Evolutionary conservation across 30 jellyfish, hydroid and myxozoan species (phyloP), one percentile per base, ranked within the genome.

Genomic region (Aurelia sp.): DNA sequence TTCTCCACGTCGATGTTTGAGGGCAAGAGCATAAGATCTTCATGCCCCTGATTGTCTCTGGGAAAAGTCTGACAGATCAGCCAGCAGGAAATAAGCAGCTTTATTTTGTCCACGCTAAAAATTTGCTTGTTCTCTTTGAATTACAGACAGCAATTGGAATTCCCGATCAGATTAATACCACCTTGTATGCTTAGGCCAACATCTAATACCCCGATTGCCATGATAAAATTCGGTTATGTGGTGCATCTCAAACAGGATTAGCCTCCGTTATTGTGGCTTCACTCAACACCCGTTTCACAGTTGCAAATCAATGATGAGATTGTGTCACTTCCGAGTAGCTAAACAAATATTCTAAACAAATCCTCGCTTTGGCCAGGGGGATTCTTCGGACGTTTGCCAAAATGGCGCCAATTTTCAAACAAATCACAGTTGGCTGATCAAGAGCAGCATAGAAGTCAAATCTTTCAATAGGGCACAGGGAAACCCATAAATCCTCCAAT

Each of bases 261-360:
- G 55, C 55, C 55, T 44, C 48, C 15, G 27, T n/a, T 15, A 12
- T 20, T 18, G 77, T 61, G 66, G 77, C 64, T 61, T 13, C 87
- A 57, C 47, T 60, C 87, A 47, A 35, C 87, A 76, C 87, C 87
- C 82, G 82, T 72, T 38, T 20, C 27, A 69, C 81, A 21, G 22
- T 13, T 19, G 8, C 64, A 18, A 18, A 21, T 13, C 40, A 38
- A 27, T 22, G 64, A 58, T 30, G 63, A 27, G 64, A 24, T 68
- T 38, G 81, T 27, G 27, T 27, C 62, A 41, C 35, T 69, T 31
- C 81, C 81, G 80, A 68, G 19, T 68, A 9, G 61, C 60, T 38
- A 24, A 68, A 16, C 61, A 57, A 30, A 18, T 57, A 68, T 64
- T 47, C 81, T 47, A 35, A 69, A 35, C 81, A 69, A 27, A 38